These are phyloP conservation scores for Pristionchus entomophagus DNA, from an alignment of 2,888 invertebrate genomes.

Conservation along the genomic window DNA sequence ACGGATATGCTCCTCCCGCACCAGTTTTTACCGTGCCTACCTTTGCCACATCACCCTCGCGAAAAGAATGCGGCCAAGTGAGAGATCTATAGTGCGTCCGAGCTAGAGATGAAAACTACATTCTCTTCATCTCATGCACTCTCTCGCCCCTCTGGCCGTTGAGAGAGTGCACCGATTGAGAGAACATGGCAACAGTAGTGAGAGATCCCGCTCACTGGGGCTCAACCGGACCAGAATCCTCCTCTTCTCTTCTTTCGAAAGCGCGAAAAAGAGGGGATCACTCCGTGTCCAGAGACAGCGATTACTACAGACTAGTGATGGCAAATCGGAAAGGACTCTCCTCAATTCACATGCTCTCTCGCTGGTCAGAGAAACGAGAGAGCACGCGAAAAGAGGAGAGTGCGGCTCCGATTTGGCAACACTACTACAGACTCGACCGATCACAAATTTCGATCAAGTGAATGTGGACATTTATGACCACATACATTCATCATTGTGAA, in stretches of 20 bases:
- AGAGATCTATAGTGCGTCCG: too few species aligned
- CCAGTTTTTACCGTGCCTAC: not conserved
- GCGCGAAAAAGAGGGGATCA: not conserved
- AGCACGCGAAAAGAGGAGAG: too few species aligned
- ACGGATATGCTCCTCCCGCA: not conserved
- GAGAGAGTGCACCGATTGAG: too few species aligned
- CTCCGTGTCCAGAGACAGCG: not conserved
- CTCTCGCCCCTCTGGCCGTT: not conserved
- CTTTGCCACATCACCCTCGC: not conserved
- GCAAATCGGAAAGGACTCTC: too few species aligned
- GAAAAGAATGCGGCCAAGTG: too few species aligned
- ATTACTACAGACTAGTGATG: slow-evolving; percentile 4
- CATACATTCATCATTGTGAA: not conserved
- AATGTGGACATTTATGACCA: too few species aligned
- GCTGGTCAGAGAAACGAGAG: too few species aligned
- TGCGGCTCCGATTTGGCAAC: too few species aligned
- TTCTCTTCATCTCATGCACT: too few species aligned
- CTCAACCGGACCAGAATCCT: slow-evolving; percentile 23
- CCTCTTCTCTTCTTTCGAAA: not conserved
- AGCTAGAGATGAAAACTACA: too few species aligned
- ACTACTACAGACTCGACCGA: slow-evolving; percentile 25
- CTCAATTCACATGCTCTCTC: too few species aligned
- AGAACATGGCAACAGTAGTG: not conserved
- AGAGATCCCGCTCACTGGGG: not conserved
- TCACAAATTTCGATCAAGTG: not conserved